Conservation (phyloP, 2,888 invertebrate genomes). For the Diloba caeruleocephala region DNA sequence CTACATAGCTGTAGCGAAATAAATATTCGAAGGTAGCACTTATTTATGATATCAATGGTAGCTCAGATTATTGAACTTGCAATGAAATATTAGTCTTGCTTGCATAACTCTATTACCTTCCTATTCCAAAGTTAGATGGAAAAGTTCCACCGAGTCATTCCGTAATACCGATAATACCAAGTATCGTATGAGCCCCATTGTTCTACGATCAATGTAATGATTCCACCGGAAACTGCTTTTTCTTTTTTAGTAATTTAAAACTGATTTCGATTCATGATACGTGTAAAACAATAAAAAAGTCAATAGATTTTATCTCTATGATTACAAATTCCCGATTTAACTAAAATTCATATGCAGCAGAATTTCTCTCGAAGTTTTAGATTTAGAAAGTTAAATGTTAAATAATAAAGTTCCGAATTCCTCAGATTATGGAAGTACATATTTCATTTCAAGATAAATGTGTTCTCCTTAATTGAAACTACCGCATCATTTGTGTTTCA, state of each 20-base stretch:
- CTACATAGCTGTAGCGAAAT: not conserved
- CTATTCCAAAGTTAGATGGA: conserved; percentile 59
- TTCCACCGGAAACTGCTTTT: conserved; percentile 44
- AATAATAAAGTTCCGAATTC: conserved; percentile 8
- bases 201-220: conserved; percentile 45
- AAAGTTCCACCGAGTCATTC: conserved; percentile 58
- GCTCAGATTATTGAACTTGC: conserved; percentile 31
- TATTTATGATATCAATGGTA: conserved; percentile 6
- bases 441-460: conserved; percentile 34
- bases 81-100: conserved; percentile 46
- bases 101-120: conserved; percentile 56
- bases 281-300: conserved; percentile 16
- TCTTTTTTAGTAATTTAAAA: conserved; percentile 38
- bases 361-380: conserved; percentile 2
- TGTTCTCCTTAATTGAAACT: conserved; percentile 25
- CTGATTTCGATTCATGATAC: conserved; percentile 29
- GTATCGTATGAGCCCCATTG: conserved; percentile 52
- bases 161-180: conserved; percentile 51
- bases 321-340: conserved; percentile 14
- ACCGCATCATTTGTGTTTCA: too few relatives aligned
- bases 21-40: not conserved
- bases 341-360: not conserved
- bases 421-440: too few relatives aligned
- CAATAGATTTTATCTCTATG: conserved; percentile 11
- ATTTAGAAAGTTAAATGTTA: too few relatives aligned